Conservation (phyloP, 1,140 invertebrate genomes). For the Drosophila melanogaster region Release_6_plus_ISO1_MT NT_037436.4:2558501-2559000, state of each 20-base stretch:
- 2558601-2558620: slow-evolving; percentile 63
- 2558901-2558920: slow-evolving; percentile 7
- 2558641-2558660: slow-evolving; percentile 14
- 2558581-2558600: slow-evolving; percentile 59
- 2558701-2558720: slow-evolving; percentile 55
- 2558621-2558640: slow-evolving; percentile 15
- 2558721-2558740: slow-evolving; percentile 42
- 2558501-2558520: slow-evolving; percentile 23
- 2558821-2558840: slow-evolving; percentile 84
- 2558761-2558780: slow-evolving; percentile 13
- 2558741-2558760: slow-evolving; percentile 36
- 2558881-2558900: background rate
- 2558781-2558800: slow-evolving; percentile 29
- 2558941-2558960: slow-evolving; percentile 23
- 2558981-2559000: background rate
- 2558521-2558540: slow-evolving; percentile 74
- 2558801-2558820: slow-evolving; percentile 78
- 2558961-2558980: slow-evolving; percentile 22
- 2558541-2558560: slow-evolving; percentile 80
- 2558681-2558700: slow-evolving; percentile 31
- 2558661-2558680: slow-evolving; percentile 8
- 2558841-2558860: slow-evolving; percentile 24
- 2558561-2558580: slow-evolving; percentile 75
- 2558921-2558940: slow-evolving; percentile 1
- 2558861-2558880: slow-evolving; percentile 3